A percentile compares a stretch with the other conserved stretches of the same genome.
Conservation (phyloP, 2,888 invertebrate species). For the Eristalis tenax region DNA sequence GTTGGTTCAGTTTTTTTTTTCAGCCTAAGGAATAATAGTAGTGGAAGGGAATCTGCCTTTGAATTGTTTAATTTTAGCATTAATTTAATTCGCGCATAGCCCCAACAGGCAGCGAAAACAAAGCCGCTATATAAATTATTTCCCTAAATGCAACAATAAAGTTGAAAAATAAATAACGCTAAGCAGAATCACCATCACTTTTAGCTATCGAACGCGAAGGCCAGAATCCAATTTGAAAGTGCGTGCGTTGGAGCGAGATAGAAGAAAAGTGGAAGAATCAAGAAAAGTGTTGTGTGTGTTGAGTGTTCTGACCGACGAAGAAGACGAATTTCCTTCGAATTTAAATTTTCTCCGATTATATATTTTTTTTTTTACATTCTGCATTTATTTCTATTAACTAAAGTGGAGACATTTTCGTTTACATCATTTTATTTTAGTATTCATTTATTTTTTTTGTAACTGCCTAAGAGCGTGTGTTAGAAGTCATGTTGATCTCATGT, state of each 20-base stretch:
- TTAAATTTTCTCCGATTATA: conserved; percentile 2
- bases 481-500: conserved; percentile 83
- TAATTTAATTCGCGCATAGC: conserved; percentile 40
- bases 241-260: conserved; percentile 45
- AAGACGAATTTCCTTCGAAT: conserved; percentile 35
- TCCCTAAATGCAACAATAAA: not conserved
- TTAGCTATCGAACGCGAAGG: conserved; percentile 37
- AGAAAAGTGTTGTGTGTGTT: conserved; percentile 29
- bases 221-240: conserved; percentile 47
- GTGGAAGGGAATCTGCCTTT: conserved; percentile 50
- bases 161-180: not conserved
- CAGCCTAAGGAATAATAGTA: conserved; percentile 35
- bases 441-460: conserved; percentile 4
- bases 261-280: conserved; percentile 9
- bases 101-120: conserved; percentile 14
- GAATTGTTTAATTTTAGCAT: conserved; percentile 51
- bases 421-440: not conserved
- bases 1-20: conserved; percentile 50
- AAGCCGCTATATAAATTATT: conserved; percentile 30
- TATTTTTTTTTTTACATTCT: not conserved
- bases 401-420: not conserved
- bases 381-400: not conserved
- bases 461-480: conserved; percentile 9
- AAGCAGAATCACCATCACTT: not conserved
- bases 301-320: conserved; percentile 21